phyloP scores from a whole-genome alignment of 2,797 vertebrate species.

The Anguilla pacifica region DNA sequence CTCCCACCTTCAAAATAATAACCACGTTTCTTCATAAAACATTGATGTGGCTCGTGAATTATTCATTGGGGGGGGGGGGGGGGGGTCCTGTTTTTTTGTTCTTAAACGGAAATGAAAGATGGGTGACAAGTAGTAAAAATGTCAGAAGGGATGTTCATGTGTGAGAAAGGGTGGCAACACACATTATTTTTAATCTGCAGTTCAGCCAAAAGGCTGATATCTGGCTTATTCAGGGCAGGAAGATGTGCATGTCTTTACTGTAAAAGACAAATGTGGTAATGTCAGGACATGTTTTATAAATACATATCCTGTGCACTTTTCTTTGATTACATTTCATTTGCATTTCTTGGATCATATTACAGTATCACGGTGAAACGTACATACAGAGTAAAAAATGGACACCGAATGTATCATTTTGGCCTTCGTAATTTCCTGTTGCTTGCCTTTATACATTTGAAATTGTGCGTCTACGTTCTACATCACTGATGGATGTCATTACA shows the following conservation, averaged over 20 bases:
- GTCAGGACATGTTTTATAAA: not conserved
- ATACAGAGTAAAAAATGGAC: not conserved
- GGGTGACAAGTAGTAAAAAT: slow-evolving; percentile 38
- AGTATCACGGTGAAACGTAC: not conserved
- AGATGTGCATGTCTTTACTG: not conserved
- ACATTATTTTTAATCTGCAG: slow-evolving; percentile 57
- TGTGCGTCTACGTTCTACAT: not conserved
- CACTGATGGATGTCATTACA: slow-evolving; percentile 22
- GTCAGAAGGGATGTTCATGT: slow-evolving; percentile 39
- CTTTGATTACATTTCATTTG: not conserved
- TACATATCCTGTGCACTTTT: not conserved
- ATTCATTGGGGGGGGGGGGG: slow-evolving; percentile 46
- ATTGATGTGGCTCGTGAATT: slow-evolving; percentile 70
- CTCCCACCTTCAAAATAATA: slow-evolving; percentile 72
- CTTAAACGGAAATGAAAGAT: slow-evolving; percentile 61
- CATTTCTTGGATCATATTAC: not conserved
- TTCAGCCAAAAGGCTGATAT: slow-evolving; percentile 35
- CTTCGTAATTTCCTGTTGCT: not conserved
- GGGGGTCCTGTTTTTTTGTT: slow-evolving; percentile 57
- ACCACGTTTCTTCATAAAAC: slow-evolving; percentile 81
- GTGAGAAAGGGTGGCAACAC: slow-evolving; percentile 41
- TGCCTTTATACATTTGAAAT: slow-evolving; percentile 14
- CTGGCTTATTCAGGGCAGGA: not conserved
- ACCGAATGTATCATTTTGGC: not conserved
- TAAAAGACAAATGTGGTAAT: not conserved